Base-by-base conservation (phyloP, 2,888 invertebrate species). In the Crepidodera aurea region DNA sequence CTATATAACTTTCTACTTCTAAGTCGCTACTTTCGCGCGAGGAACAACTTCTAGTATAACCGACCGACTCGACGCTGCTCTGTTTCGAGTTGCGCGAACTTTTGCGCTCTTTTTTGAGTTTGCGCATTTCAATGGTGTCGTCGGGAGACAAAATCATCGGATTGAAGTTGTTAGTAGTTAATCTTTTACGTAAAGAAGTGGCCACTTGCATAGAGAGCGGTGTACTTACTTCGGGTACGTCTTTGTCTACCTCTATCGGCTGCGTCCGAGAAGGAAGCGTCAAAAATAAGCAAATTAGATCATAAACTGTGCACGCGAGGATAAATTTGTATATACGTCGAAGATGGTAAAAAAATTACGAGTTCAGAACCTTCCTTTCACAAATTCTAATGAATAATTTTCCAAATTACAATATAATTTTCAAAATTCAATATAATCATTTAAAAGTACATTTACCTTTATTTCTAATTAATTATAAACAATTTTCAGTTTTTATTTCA, bases 141-240 rank as follows among this genome's bases (percentile, higher is more conserved):
- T 63, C 70, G 66, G 68, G 69, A 67, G 69, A 56, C 27, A 67
- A 64, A 25, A 57, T 48, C 48, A 62, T 59, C 40, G 68, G 66
- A 39, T 64, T 62, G 44, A 60, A 66, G 63, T 57, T 64, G 62
- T 61, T 56, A 44, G 61, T 56, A 10, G 56, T 73, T 66, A 70
- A 64, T 51, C 75, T 71, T 66, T 75, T 75, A 55, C 76, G 73
- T 60, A 74, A 69, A 13, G 68, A 64, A 46, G 70, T 65, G 42
- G 73, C 65, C 59, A 73, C 68, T 66, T 75, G 74, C 66, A 74
- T 70, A 64, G 74, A 72, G 60, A 75, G 65, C 67, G 74, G 68
- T 66, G 74, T 82, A 82, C 82, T 82, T 82, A 82, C 82, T 79
- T 81, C 80, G 66, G 73, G 70, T 27, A 72, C 64, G 51, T 75